Evolutionary conservation across 2,888 invertebrate species (phyloP), one percentile per base, ranked within the genome.

Genomic region (Drosophila histrio): DNA sequence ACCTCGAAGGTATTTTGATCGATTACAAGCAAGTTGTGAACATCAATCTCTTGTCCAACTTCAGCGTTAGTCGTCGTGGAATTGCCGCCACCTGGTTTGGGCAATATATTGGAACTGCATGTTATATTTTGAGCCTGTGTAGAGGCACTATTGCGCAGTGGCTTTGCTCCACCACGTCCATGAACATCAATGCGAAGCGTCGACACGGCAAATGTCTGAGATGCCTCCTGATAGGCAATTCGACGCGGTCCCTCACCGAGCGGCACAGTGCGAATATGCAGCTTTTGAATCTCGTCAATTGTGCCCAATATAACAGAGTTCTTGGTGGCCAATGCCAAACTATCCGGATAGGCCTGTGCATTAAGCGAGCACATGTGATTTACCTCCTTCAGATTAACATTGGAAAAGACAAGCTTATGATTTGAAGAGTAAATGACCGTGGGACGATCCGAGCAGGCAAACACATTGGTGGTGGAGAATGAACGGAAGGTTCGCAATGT

Each of bases 401-500:
- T 99, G n/a, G 98, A 98, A 92, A 99, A 99, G 2, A 99, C 98
- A 28, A 99, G 94, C 92, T 99, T 99, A 91, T 98, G 98, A 92
- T 99, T 99, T n/a, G 98, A 98, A 4, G 98, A 99, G 93, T 99
- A 99, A 79, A 99, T 99, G 11, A 99, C 99, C 0, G 99, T 99
- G 0, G 99, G 99, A 49, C 99, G 94, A 92, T 99, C 99, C 0
- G 98, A 99, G 91, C 99, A 99, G 19, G 99, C 99, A 93, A 99
- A 99, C 30, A 99, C 98, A 91, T 99, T 99, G 13, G 97, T 97
- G 0, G 98, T 98, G 11, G 97, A 96, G 52, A 97, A 93, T 0
- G 97, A 96, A 74, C 96, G 94, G 91, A 99, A 99, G 6, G 97
- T 97, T 68, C 96, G 94, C 57, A 99, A 93, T 11, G 97, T 97